A percentile compares a stretch with the other conserved stretches of the same genome.
phyloP scores from a whole-genome alignment of 1,140 invertebrate species.

The Bacillus rossius region DNA sequence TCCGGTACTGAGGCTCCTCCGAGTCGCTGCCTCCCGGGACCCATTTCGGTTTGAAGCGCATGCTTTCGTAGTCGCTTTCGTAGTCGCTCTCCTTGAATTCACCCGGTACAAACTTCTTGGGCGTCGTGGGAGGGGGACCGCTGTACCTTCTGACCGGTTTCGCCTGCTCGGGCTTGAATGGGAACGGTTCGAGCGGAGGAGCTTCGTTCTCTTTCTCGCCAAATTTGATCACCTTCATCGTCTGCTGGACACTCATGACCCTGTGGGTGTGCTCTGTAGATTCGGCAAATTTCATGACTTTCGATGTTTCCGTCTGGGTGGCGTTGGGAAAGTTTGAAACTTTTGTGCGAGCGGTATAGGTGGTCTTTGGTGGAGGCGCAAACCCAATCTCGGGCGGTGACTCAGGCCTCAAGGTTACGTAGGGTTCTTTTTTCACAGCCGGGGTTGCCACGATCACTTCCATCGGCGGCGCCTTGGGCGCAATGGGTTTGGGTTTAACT shows the following conservation, averaged over 20 bases:
- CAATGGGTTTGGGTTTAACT: constrained; percentile 44
- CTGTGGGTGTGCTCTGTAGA: constrained; percentile 56
- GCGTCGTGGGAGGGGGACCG: constrained; percentile 47
- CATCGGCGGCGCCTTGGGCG: constrained; percentile 32
- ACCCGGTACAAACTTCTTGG: constrained; percentile 60
- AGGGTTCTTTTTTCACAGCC: constrained; percentile 38
- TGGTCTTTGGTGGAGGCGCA: constrained; percentile 40
- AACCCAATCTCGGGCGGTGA: constrained; percentile 53
- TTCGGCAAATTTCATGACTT: constrained; percentile 61
- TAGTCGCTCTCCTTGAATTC: constrained; percentile 65
- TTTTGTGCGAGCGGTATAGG: constrained; percentile 49
- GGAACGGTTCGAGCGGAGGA: constrained; percentile 42
- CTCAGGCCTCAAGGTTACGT: constrained; percentile 46
- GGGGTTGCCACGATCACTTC: constrained; percentile 36
- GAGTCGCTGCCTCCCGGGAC: constrained; percentile 50
- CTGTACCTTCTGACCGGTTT: constrained; percentile 27
- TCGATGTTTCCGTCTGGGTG: constrained; percentile 57
- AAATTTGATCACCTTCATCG: constrained; percentile 59
- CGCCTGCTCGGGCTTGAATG: constrained; percentile 40
- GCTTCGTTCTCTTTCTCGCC: constrained; percentile 43
- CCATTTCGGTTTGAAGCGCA: constrained; percentile 54
- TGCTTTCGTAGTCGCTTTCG: constrained; percentile 59
- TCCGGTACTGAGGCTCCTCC: constrained; percentile 52
- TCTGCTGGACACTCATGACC: constrained; percentile 61
- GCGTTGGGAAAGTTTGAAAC: constrained; percentile 51